Conservation (phyloP, 2,888 invertebrate genomes). For the Pecten maximus region DNA sequence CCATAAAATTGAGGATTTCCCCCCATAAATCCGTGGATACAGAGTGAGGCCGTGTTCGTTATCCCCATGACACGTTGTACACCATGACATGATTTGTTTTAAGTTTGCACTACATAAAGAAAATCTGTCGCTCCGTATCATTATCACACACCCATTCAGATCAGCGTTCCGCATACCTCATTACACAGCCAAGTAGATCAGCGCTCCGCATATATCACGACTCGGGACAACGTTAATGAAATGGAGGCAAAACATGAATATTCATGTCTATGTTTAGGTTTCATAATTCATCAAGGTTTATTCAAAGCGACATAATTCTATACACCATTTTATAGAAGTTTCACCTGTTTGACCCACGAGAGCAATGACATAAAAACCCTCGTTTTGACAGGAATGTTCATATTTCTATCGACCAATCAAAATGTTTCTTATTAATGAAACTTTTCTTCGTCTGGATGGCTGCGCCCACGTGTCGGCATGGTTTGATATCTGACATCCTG, state of each 20-base stretch:
- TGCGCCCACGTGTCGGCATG: no score
- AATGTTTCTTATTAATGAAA: no score
- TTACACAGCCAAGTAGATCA: background rate
- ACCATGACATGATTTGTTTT: conserved; percentile 25
- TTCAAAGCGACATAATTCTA: no score
- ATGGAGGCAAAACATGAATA: background rate
- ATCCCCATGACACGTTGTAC: conserved; percentile 10
- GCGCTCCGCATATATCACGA: background rate
- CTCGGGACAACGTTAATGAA: background rate
- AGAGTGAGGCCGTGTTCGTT: background rate
- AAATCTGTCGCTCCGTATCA: conserved; percentile 18
- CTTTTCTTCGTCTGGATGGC: no score
- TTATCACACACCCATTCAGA: conserved; percentile 18
- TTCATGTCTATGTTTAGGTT: background rate
- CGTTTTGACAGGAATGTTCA: no score
- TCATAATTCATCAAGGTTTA: no score
- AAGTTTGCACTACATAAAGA: conserved; percentile 23
- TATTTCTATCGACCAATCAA: no score
- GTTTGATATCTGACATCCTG: no score
- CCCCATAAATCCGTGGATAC: background rate
- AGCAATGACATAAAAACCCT: no score
- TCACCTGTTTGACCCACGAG: no score
- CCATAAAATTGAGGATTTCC: conserved; percentile 4
- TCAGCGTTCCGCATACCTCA: conserved; percentile 14
- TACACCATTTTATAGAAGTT: no score